phyloP scores from a whole-genome alignment of 2,888 invertebrate genomes.

The Peribatodes rhomboidaria region DNA sequence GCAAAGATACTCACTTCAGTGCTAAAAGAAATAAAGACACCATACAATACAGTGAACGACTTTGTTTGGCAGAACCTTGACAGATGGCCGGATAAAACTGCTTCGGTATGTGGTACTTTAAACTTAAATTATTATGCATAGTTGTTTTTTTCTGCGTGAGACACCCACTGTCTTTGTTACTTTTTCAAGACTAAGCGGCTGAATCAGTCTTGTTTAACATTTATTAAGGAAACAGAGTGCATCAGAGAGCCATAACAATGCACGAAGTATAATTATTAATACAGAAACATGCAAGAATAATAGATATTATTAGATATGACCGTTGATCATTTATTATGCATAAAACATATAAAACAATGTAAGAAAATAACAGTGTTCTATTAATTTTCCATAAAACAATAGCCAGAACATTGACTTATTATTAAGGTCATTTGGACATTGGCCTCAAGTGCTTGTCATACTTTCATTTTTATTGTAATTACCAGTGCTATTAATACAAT shows the following conservation, averaged over 20 bases:
- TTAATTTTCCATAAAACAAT: neutral
- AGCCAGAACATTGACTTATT: neutral
- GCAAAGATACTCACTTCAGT: slow-evolving; percentile 78
- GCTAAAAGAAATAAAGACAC: slow-evolving; percentile 77
- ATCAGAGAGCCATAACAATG: no score
- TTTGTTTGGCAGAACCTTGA: slow-evolving; percentile 88
- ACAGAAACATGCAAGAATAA: no score
- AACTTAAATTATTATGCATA: neutral
- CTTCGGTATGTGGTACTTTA: slow-evolving; percentile 89
- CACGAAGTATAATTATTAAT: no score
- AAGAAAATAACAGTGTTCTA: no score
- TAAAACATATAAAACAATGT: no score
- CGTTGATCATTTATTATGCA: no score
- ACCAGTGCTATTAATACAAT: neutral
- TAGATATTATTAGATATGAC: no score
- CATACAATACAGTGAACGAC: slow-evolving; percentile 86
- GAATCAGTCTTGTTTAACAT: no score
- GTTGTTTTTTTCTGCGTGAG: neutral
- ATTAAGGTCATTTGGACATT: neutral
- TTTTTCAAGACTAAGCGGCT: no score
- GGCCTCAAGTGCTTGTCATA: neutral
- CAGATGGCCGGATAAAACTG: slow-evolving; percentile 89
- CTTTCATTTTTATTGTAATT: neutral
- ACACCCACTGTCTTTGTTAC: no score
- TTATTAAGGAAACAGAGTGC: no score